Base-by-base conservation (phyloP, 2,797 vertebrate genomes). In the Pteropus rufus region DNA sequence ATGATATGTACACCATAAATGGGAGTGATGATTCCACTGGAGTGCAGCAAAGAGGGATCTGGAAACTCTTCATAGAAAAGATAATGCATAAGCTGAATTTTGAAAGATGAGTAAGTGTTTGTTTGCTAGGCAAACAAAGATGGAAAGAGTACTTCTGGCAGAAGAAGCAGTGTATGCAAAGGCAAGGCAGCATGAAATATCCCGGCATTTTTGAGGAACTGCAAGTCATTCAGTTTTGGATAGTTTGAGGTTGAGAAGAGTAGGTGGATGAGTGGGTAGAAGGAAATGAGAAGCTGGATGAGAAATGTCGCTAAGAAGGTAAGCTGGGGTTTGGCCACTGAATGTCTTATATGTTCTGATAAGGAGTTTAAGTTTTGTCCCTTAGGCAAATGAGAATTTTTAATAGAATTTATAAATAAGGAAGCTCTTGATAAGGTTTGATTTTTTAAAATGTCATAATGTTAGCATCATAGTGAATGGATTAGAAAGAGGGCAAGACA, bases 81-180 rank as follows among this genome's bases (percentile, higher is more conserved):
- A n/a, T 87, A 88, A 60, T 60, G 4, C 75, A 89, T 87, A 58
- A 76, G 73, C 69, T 58, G 52, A 73, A 82, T 75, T 89, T 77
- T 95, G 65, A 88, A 93, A 92, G 84, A 86, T 26, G 31, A 95
- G 34, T 34, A 34, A 34, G 92, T 96, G 84, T 95, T 82, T 96
- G 60, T 93, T 79, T 82, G 77, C 26, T 77, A 81, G 77, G 67
- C 67, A 87, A 60, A 60, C 77, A 69, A 41, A 65, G 88, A 91
- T 49, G 52, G 26, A 82, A 90, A 82, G 73, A 70, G 46, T 19
- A 65, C 36, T 84, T 18, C 36, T 85, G 95, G 65, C 92, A 91
- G 44, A 93, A 81, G 44, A 10, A 73, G 31, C 10, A 8, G 15
- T 52, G 1, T 65, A 49, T 85, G 85, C 34, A 88, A 73, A 94